Conservation (phyloP, 1,140 invertebrate species). For the Macrosteles quadrilineatus region DNA sequence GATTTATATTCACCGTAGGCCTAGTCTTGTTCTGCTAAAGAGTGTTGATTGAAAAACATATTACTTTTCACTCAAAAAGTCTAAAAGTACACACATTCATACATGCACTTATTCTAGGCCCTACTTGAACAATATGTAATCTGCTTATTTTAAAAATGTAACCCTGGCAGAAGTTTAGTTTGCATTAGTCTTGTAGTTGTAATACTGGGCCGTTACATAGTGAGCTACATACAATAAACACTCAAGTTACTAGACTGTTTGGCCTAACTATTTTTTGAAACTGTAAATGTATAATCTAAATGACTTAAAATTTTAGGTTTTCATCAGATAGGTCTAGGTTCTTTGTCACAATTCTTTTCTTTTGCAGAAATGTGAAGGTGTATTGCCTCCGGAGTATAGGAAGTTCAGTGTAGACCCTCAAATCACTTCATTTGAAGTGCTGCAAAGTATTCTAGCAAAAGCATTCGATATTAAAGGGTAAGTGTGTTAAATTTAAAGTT, state of each 20-base stretch:
- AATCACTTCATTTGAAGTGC: constrained; percentile 91
- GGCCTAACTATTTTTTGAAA: neutral
- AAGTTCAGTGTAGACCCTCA: constrained; percentile 96
- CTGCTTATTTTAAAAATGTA: no score
- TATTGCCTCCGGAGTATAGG: constrained; percentile 76
- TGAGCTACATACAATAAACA: no score
- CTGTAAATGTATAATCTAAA: constrained; percentile 23
- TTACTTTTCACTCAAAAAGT: no score
- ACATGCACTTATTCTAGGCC: no score
- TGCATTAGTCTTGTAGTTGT: neutral
- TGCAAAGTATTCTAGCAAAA: constrained; percentile 88
- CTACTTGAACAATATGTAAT: no score
- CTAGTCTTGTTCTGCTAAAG: no score
- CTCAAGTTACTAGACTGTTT: constrained; percentile 5
- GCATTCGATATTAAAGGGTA: constrained; percentile 93
- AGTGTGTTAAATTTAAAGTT: no score
- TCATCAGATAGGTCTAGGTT: neutral
- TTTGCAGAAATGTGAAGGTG: constrained; percentile 78
- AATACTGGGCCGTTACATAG: no score
- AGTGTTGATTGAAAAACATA: no score
- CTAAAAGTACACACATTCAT: no score
- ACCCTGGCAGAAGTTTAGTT: no score
- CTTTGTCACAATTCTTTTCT: neutral
- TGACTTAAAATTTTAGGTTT: neutral
- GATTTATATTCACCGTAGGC: no score